These are phyloP conservation scores for Cyrtorhinus lividipennis DNA, from an alignment of 1,140 invertebrate genomes.

Conservation along the genomic window DNA sequence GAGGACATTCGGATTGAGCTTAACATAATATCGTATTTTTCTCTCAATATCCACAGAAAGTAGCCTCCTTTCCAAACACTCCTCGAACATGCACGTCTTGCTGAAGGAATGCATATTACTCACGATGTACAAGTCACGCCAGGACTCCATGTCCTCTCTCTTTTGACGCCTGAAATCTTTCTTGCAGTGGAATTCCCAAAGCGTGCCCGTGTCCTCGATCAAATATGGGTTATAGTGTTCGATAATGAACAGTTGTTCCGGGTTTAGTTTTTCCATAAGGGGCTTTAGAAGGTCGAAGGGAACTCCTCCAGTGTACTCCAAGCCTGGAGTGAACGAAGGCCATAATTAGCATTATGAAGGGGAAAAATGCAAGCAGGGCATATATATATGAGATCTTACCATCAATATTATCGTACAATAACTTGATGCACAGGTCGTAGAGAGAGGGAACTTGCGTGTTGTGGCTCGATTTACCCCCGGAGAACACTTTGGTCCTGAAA, in stretches of 20 bases:
- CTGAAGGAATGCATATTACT: too few species aligned
- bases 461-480: conserved; percentile 49
- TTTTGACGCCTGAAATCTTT: conserved; percentile 57
- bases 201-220: conserved; percentile 69
- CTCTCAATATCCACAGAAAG: too few species aligned
- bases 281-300: conserved; percentile 84
- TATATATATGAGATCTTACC: too few species aligned
- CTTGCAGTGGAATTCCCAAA: conserved; percentile 77
- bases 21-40: too few species aligned
- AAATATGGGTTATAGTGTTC: conserved; percentile 85
- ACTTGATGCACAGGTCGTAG: conserved; percentile 65
- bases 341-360: too few species aligned
- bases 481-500: conserved; percentile 73
- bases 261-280: conserved; percentile 66
- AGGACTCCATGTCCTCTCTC: conserved; percentile 70
- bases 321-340: conserved; percentile 35
- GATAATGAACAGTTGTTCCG: conserved; percentile 66
- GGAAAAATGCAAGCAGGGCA: too few species aligned
- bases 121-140: conserved; percentile 81
- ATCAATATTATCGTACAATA: conserved; percentile 86
- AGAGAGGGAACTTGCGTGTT: conserved; percentile 54
- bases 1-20: too few species aligned
- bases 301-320: conserved; percentile 87
- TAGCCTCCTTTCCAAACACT: too few species aligned
- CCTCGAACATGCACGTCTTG: too few species aligned